Conservation (phyloP, 2,797 vertebrate species). For the Craterocephalus amniculus region DNA sequence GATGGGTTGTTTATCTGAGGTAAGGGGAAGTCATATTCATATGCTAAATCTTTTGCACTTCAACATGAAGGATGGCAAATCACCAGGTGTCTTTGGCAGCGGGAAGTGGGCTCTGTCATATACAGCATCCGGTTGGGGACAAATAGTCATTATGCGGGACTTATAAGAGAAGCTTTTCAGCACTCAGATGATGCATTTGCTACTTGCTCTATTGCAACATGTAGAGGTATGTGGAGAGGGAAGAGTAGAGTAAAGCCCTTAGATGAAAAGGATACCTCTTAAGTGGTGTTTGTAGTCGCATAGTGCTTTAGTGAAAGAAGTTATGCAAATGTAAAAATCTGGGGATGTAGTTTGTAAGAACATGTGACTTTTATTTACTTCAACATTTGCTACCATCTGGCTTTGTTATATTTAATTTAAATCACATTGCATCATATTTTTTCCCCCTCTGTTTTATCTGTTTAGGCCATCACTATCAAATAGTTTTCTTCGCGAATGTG, state of each 20-base stretch:
- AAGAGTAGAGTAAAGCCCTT: background rate
- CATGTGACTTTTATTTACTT: conserved; percentile 13
- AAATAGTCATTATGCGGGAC: conserved; percentile 27
- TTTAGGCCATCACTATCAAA: conserved; percentile 1
- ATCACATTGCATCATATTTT: background rate
- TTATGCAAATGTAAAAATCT: conserved; percentile 3
- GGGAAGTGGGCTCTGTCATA: conserved; percentile 42
- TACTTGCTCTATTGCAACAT: conserved; percentile 17
- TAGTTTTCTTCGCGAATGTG: conserved; percentile 12
- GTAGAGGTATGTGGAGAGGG: background rate
- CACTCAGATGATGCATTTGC: conserved; percentile 25
- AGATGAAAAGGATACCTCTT: background rate
- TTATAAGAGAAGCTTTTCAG: conserved; percentile 35
- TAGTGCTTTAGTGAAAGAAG: conserved; percentile 10
- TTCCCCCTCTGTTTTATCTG: background rate
- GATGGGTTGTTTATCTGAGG: conserved; percentile 35
- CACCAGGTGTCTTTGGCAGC: conserved; percentile 55
- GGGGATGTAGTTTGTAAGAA: background rate
- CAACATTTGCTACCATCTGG: conserved; percentile 30
- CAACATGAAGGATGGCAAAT: conserved; percentile 40
- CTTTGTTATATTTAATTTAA: background rate
- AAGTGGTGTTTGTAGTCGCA: background rate
- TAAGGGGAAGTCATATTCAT: conserved; percentile 35
- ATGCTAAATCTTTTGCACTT: conserved; percentile 44
- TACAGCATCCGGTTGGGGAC: conserved; percentile 32